Evolutionary conservation across 2,888 invertebrate species (phyloP).

Genomic region (Machimus rusticus): DNA sequence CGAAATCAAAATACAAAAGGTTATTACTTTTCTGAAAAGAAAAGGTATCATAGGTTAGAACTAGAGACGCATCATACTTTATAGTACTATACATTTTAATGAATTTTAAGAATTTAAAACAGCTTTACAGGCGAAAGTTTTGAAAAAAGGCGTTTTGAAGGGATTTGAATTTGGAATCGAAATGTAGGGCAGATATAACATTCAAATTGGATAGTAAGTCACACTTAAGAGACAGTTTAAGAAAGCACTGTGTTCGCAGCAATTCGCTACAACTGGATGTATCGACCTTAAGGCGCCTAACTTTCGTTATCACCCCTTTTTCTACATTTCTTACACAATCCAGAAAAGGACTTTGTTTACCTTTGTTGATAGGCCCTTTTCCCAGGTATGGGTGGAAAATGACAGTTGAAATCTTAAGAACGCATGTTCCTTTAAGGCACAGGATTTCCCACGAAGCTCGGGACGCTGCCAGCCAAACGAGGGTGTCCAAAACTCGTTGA

Average conservation of each 20-base stretch:
- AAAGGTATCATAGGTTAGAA: too few species aligned
- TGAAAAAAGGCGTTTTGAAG: not conserved
- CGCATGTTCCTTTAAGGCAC: not conserved
- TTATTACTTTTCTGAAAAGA: too few species aligned
- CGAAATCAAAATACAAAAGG: too few species aligned
- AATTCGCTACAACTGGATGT: not conserved
- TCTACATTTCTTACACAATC: not conserved
- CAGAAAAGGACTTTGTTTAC: constrained; percentile 10
- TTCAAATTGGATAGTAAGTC: not conserved
- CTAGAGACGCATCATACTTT: too few species aligned
- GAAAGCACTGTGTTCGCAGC: not conserved
- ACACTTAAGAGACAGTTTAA: not conserved
- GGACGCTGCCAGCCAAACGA: not conserved
- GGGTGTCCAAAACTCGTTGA: not conserved
- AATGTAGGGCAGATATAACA: too few species aligned
- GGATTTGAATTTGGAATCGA: too few species aligned
- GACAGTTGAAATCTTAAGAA: not conserved
- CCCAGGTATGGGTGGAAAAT: not conserved
- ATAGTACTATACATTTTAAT: not conserved
- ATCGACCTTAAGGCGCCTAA: not conserved
- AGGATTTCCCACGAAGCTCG: not conserved
- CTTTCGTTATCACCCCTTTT: not conserved
- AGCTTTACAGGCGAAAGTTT: too few species aligned
- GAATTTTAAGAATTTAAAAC: not conserved
- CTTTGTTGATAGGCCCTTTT: not conserved